Evolutionary conservation across 2,888 invertebrate species (phyloP), one percentile per base, ranked within the genome.

Genomic region (Endomychus coccineus): DNA sequence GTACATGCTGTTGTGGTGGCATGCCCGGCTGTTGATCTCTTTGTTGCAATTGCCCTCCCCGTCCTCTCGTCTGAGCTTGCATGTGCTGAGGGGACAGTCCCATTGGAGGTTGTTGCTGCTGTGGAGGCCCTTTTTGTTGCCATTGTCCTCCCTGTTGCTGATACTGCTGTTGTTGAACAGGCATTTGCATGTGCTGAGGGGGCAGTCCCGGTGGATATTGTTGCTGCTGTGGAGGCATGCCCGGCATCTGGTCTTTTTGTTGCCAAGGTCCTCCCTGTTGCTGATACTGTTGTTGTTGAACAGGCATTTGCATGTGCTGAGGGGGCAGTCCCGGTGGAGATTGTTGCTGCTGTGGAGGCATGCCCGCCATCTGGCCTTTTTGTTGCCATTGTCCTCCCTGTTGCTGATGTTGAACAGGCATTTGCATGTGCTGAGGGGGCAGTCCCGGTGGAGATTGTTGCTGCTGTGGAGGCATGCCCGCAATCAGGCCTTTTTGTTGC

Each of bases 11-110:
- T 7, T 22, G 29, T 37, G 34, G 16, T 27, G 16, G 10, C 7
- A 6, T 2, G 9, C 14, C 7, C 15, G 23, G 7, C 22, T 19
- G 10, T 22, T 12, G 9, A 36, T 37, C 39, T 43, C 22, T n/a
- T n/a, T n/a, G 27, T 34, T 2, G 39, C 11, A 16, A 24, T 25
- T 30, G 27, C 10, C 34, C 34, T 11, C 28, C 37, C 9, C 39
- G 36, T 19, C 24, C 19, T 2, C 11, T 11, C 9, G 17, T 19
- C 13, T 27, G 36, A 25, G n/a, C n/a, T n/a, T n/a, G n/a, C n/a
- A n/a, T n/a, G n/a, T 46, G 42, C 25, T 41, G 44, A 17, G 33
- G 41, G 13, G 17, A 39, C 17, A 34, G 36, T 34, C 10, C 27
- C 25, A 24, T 32, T 30, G 23, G 42, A 2, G 25, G 22, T 21